These are phyloP conservation scores for Babyrousa celebensis DNA, from an alignment of 2,797 vertebrate genomes.

Conservation along the genomic window DNA sequence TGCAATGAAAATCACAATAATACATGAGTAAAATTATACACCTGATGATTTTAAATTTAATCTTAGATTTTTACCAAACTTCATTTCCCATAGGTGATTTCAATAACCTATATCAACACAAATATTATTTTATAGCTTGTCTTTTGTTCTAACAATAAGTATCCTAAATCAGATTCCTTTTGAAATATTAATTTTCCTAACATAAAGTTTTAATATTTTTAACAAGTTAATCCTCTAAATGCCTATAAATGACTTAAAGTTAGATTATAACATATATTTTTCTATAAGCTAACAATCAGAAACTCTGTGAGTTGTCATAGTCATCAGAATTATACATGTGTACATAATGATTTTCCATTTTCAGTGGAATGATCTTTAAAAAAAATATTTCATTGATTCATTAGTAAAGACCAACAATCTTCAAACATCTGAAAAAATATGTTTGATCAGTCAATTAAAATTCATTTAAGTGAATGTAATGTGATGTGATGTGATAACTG, in stretches of 20 bases:
- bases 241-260: not conserved
- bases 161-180: not conserved
- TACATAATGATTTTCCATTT: not conserved
- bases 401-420: not conserved
- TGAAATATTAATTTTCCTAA: not conserved
- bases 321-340: not conserved
- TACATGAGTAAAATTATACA: not conserved
- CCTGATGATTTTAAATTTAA: not conserved
- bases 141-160: not conserved
- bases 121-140: not conserved
- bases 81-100: not conserved
- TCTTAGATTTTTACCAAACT: not conserved
- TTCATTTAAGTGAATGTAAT: not conserved
- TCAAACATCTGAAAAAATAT: constrained; percentile 21
- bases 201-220: not conserved
- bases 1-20: not conserved
- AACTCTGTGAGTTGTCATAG: not conserved
- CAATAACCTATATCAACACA: not conserved
- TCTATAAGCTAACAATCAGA: not conserved
- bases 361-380: not conserved
- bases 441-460: not conserved
- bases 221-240: not conserved
- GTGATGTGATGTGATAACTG: not conserved
- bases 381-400: not conserved
- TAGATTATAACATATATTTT: not conserved